Conservation (phyloP, 2,113 vertebrate species). For the Coregonus clupeaformis region DNA sequence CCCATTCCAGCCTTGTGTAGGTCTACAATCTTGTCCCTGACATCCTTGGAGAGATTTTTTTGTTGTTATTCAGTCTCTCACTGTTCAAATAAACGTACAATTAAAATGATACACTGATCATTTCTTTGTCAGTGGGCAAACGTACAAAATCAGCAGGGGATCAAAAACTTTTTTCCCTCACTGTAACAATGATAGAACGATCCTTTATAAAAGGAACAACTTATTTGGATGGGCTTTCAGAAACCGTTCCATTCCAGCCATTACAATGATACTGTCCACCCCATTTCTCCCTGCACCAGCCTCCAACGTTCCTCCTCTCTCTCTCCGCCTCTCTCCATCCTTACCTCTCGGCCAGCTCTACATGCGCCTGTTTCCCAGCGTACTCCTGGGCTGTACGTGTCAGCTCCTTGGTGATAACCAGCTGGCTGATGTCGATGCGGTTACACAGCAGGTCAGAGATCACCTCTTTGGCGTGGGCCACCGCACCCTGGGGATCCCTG, state of each 20-base stretch:
- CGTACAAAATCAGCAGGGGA: too few species aligned
- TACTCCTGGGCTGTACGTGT: slow-evolving; percentile 86
- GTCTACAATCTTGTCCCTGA: too few species aligned
- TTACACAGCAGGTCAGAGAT: slow-evolving; percentile 92
- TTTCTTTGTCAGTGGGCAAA: too few species aligned
- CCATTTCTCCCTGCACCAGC: background rate
- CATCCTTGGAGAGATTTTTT: too few species aligned
- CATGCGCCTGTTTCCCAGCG: slow-evolving; percentile 85
- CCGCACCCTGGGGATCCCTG: slow-evolving; percentile 85
- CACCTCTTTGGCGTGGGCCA: slow-evolving; percentile 87
- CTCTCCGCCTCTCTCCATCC: background rate
- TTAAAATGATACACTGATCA: too few species aligned
- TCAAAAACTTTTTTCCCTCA: too few species aligned
- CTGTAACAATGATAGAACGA: background rate
- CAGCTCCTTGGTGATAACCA: slow-evolving; percentile 92
- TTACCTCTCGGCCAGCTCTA: slow-evolving; percentile 88
- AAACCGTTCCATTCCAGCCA: too few species aligned
- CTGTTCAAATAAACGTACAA: too few species aligned
- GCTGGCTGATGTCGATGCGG: slow-evolving; percentile 91
- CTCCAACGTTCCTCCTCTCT: background rate
- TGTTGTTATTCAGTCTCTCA: too few species aligned
- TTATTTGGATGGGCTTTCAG: background rate
- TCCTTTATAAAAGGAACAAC: background rate
- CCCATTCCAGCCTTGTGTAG: too few species aligned
- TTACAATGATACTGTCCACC: too few species aligned